These are phyloP conservation scores for Clinocottus analis DNA, from an alignment of 2,113 vertebrate species.

Conservation along the genomic window DNA sequence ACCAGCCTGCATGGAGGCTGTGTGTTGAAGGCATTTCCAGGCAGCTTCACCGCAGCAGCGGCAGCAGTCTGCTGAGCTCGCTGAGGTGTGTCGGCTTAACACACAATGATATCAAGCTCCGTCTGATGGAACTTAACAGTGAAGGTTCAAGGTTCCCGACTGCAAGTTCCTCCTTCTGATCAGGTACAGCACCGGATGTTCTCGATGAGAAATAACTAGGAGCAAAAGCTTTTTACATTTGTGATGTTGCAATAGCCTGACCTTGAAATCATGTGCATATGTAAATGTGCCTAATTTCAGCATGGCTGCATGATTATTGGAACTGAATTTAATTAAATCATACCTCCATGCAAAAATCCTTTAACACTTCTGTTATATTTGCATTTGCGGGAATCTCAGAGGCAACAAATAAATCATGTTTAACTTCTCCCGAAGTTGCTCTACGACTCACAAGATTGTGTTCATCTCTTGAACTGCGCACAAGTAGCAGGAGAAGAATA, in stretches of 20 bases:
- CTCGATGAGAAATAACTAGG: constrained; percentile 11
- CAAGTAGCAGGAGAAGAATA: background rate
- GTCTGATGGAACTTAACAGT: constrained; percentile 35
- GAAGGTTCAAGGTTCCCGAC: constrained; percentile 6
- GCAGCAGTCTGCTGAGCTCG: constrained; percentile 55
- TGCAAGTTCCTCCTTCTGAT: constrained; percentile 26
- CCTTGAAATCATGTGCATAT: constrained; percentile 17
- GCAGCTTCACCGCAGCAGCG: constrained; percentile 45
- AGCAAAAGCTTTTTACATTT: background rate
- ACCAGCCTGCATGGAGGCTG: constrained; percentile 37
- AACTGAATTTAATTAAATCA: background rate
- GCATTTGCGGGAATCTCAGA: background rate
- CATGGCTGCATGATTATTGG: background rate
- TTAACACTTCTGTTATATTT: background rate
- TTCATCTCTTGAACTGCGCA: constrained; percentile 3
- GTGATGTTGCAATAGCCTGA: constrained; percentile 3
- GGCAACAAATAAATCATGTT: background rate
- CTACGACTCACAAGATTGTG: background rate
- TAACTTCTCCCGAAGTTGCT: background rate
- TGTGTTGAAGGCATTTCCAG: constrained; percentile 38
- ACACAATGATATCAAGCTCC: constrained; percentile 48
- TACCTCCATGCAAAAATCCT: background rate
- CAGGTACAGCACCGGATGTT: background rate
- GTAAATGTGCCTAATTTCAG: background rate
- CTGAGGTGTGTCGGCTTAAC: constrained; percentile 62